Conservation (phyloP, 2,797 vertebrate genomes). For the Acanthornis magna region DNA sequence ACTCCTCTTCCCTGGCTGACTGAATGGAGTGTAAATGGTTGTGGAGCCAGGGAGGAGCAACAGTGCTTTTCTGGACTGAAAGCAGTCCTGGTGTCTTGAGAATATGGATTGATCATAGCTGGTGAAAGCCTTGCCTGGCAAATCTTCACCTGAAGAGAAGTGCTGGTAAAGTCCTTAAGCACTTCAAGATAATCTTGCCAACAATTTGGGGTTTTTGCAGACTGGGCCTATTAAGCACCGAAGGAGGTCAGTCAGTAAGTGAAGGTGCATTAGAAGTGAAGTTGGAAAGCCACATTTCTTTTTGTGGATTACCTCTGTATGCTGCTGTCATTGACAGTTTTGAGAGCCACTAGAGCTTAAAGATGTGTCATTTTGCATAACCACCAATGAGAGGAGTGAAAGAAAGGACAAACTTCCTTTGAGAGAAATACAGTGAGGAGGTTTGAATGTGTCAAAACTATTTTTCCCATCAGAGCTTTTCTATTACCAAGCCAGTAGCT, state of each 20-base stretch:
- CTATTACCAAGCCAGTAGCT: background rate
- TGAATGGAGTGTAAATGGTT: background rate
- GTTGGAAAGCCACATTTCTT: background rate
- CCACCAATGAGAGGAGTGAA: background rate
- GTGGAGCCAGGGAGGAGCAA: background rate
- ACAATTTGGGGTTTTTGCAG: background rate
- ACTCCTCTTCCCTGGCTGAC: background rate
- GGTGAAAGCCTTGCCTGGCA: background rate
- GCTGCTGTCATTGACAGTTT: background rate
- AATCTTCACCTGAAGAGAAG: background rate
- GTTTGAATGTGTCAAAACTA: constrained; percentile 14
- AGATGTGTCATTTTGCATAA: constrained; percentile 13
- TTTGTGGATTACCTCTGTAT: background rate
- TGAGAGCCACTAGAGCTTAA: background rate
- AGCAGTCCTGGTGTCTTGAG: background rate
- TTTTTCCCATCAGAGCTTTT: background rate
- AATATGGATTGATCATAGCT: background rate
- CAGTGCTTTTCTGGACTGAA: background rate
- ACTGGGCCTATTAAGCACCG: background rate
- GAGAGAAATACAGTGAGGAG: background rate
- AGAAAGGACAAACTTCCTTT: background rate
- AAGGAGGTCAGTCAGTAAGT: background rate
- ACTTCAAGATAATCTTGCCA: background rate
- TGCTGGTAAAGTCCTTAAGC: background rate
- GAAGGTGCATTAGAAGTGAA: background rate